Evolutionary conservation across 92 coral and sea anemone genomes (phyloP), one percentile per base, ranked within the genome.

Genomic region (Epizoanthus stellaris): DNA sequence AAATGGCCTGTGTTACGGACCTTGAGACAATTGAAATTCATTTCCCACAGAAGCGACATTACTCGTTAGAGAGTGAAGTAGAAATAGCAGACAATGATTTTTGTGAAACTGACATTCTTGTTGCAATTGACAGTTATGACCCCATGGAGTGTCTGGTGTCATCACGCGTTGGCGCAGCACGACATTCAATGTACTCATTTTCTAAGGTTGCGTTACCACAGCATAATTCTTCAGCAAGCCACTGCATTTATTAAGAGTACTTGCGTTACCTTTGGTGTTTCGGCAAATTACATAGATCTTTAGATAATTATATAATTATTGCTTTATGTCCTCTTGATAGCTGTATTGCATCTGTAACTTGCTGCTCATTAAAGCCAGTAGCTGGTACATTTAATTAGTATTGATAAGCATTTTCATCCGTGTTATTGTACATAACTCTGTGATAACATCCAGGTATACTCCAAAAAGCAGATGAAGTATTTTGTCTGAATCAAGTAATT

Each of bases 81-180:
- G 83, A 64, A 38, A 21, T 79, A 23, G 17, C 60, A 10, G 83
- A 79, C 71, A 70, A 79, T 2, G 14, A 79, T 42, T 79, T 79
- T 58, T 79, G 58, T 63, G 83, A 79, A 79, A 45, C 72, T 43
- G 83, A 79, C 72, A 79, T 79, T 49, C 83, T 79, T 70, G 72
- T 42, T 7, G 42, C 70, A 53, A 62, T 79, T 23, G 72, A 79
- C 23, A 77, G 70, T n/a, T 57, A 25, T 75, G 81, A 75, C 67
- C 11, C 43, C 42, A 13, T 59, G 82, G 82, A 54, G 5, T 63
- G 83, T 43, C 83, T 79, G 17, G 71, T 64, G 59, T 79, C 83
- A 79, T 70, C 71, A 43, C 71, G 49, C 60, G 59, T 25, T 36
- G 15, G 61, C 60, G 13, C 47, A 49, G 61, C 21, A 54, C 72